Conservation (phyloP, 2,113 vertebrate species). For the Hymenochirus boettgeri region DNA sequence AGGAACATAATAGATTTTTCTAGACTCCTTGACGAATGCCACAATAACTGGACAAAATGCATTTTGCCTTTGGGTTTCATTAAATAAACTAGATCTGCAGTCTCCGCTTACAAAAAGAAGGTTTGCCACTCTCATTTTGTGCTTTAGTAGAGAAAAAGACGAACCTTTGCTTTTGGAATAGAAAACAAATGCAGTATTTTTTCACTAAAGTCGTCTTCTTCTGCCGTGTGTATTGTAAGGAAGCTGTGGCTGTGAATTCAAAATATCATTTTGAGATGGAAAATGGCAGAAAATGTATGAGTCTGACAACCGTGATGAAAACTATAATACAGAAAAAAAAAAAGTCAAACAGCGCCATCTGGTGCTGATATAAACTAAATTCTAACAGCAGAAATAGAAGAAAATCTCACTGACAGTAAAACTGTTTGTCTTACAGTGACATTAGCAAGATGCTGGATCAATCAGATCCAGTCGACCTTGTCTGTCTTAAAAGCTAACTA, state of each 20-base stretch:
- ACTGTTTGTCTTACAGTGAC: conserved; percentile 36
- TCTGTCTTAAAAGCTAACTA: conserved; percentile 55
- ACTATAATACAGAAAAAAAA: not conserved
- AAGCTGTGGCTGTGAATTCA: conserved; percentile 16
- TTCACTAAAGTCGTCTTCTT: not conserved
- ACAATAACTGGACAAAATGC: not conserved
- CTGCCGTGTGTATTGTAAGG: not conserved
- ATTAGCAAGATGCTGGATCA: conserved; percentile 47
- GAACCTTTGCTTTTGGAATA: not conserved
- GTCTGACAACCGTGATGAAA: not conserved
- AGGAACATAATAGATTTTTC: conserved; percentile 4
- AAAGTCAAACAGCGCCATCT: conserved; percentile 25
- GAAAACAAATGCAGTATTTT: conserved; percentile 9
- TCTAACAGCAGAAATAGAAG: not conserved
- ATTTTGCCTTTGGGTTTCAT: not conserved
- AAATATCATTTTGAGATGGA: conserved; percentile 7
- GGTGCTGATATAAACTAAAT: conserved; percentile 10
- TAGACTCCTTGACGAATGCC: not conserved
- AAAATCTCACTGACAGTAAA: conserved; percentile 13
- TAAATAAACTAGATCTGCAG: conserved; percentile 1
- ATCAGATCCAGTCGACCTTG: conserved; percentile 53
- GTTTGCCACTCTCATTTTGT: not conserved
- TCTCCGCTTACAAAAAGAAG: too few species aligned
- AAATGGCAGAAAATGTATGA: conserved; percentile 11
- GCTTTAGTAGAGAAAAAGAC: not conserved